phyloP scores from a whole-genome alignment of 2,797 vertebrate species.

The Spinus olivaceus region DNA sequence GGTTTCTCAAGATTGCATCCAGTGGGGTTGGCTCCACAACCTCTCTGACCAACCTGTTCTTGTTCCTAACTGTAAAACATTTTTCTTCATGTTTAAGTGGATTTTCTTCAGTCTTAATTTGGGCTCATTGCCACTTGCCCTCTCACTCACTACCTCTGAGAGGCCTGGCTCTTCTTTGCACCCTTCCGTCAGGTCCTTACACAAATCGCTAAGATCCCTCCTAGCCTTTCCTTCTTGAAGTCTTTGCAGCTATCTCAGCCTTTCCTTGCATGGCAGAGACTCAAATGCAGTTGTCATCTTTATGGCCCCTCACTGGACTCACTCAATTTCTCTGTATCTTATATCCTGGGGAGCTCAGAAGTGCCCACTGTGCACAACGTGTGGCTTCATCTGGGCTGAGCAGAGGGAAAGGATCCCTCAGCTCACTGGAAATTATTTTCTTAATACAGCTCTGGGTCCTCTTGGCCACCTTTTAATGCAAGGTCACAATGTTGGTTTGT shows the following conservation, averaged over 20 bases:
- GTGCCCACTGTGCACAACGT: accelerated
- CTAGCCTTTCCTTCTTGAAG: background rate
- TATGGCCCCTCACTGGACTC: background rate
- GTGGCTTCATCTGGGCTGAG: background rate
- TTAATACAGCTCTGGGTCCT: background rate
- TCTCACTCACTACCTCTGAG: background rate
- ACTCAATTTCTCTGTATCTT: too few species aligned
- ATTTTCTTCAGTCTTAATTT: background rate
- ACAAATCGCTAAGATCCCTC: background rate
- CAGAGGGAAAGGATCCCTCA: background rate
- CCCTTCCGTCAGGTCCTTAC: background rate
- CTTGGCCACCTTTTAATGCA: background rate
- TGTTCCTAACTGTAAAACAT: background rate
- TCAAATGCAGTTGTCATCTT: background rate
- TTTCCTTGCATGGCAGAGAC: background rate
- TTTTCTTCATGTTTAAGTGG: background rate
- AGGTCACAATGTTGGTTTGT: background rate
- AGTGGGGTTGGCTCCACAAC: background rate
- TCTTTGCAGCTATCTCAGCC: background rate
- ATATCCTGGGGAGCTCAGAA: accelerated
- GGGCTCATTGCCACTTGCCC: background rate
- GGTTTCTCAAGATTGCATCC: background rate
- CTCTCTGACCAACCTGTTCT: background rate
- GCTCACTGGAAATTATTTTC: background rate
- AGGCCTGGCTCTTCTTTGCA: background rate